phyloP scores from a whole-genome alignment of 2,888 invertebrate species.

The Macrosiphum euphorbiae region DNA sequence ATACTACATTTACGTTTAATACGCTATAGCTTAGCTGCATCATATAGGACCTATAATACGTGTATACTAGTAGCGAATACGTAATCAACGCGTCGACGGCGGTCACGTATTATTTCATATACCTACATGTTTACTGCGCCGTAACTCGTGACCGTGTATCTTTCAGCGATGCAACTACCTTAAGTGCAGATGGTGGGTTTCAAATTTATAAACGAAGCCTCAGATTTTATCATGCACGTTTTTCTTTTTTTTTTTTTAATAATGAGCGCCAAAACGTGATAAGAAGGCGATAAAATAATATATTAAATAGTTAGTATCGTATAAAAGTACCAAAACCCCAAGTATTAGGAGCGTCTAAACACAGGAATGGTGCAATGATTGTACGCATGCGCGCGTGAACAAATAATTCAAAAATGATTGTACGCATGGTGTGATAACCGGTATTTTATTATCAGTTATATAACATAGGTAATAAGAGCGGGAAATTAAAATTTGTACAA shows the following conservation, averaged over 20 bases:
- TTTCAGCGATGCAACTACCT: background rate
- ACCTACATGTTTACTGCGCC: background rate
- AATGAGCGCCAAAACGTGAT: background rate
- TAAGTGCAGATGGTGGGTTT: background rate
- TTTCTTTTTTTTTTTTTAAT: background rate
- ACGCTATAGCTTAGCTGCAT: background rate
- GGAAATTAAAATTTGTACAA: too few relatives aligned
- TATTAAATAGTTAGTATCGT: background rate
- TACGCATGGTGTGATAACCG: too few relatives aligned
- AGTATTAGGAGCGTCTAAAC: too few relatives aligned
- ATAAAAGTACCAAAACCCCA: background rate
- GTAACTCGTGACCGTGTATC: background rate
- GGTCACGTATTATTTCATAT: background rate
- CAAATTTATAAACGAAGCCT: background rate
- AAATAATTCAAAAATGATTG: too few relatives aligned
- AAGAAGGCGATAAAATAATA: background rate
- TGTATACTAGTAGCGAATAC: slow-evolving; percentile 24
- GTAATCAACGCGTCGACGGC: slow-evolving; percentile 11
- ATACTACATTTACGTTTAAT: background rate
- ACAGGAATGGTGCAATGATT: too few relatives aligned
- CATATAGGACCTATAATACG: background rate
- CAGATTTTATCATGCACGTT: background rate
- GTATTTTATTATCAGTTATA: too few relatives aligned
- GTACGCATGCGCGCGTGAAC: too few relatives aligned
- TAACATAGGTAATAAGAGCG: too few relatives aligned